These are phyloP conservation scores for Nomada goodeniana DNA, from an alignment of 2,888 invertebrate species.

Conservation along the genomic window DNA sequence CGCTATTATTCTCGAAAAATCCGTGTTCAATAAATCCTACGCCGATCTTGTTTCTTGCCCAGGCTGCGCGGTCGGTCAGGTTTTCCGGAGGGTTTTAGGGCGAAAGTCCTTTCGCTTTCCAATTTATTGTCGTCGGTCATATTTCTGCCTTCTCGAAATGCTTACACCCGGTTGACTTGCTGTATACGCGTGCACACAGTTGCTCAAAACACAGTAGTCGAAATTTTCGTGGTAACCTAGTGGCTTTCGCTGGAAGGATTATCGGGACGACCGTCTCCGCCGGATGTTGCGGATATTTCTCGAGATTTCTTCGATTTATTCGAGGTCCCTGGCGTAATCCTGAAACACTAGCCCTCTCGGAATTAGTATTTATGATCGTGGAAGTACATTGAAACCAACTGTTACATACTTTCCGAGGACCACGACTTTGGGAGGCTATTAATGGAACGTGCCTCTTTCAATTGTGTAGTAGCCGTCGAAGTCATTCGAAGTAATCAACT, in stretches of 20 bases:
- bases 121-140: slow-evolving; percentile 68
- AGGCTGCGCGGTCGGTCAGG: neutral
- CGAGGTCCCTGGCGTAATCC: slow-evolving; percentile 7
- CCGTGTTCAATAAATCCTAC: slow-evolving; percentile 41
- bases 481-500: too few species aligned
- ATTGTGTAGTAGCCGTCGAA: too few species aligned
- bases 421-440: neutral
- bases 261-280: neutral
- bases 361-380: neutral
- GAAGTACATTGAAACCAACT: neutral
- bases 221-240: slow-evolving; percentile 25
- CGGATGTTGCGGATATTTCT: slow-evolving; percentile 44
- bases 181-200: slow-evolving; percentile 6
- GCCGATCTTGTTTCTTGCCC: neutral
- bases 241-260: slow-evolving; percentile 47
- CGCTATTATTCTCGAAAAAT: slow-evolving; percentile 18
- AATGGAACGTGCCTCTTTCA: too few species aligned
- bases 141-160: slow-evolving; percentile 48
- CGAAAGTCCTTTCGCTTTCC: slow-evolving; percentile 66
- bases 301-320: neutral
- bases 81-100: slow-evolving; percentile 5
- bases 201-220: slow-evolving; percentile 16
- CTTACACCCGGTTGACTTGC: neutral
- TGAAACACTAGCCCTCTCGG: neutral
- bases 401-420: neutral